These are phyloP conservation scores for Drosophila anceps DNA, from an alignment of 2,888 invertebrate species.

Conservation along the genomic window DNA sequence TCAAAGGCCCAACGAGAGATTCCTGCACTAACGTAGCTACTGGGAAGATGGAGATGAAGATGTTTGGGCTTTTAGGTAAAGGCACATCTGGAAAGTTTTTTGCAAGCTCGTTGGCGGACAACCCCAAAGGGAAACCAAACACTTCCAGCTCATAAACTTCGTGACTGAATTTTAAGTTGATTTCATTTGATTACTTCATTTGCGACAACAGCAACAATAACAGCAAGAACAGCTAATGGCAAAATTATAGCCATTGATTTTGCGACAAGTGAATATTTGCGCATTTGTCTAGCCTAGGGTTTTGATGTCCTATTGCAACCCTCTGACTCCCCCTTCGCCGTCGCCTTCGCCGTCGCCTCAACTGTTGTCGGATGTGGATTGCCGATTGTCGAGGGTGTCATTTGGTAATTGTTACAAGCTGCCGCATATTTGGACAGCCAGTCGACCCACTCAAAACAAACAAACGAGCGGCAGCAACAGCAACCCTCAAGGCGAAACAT, in stretches of 20 bases:
- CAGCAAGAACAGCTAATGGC: constrained; percentile 70
- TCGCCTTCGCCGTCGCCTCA: not conserved
- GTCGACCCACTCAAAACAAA: constrained; percentile 74
- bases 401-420: constrained; percentile 82
- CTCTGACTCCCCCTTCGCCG: not conserved
- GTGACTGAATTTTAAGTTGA: constrained; percentile 61
- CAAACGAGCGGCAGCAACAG: constrained; percentile 68
- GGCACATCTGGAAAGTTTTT: constrained; percentile 9
- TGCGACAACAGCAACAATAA: constrained; percentile 30
- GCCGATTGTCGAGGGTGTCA: constrained; percentile 71
- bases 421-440: constrained; percentile 78
- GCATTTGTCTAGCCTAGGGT: constrained; percentile 34
- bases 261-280: constrained; percentile 83
- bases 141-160: constrained; percentile 75
- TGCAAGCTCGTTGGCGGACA: not conserved
- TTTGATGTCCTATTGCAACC: not conserved
- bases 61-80: not conserved
- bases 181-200: constrained; percentile 78
- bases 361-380: constrained; percentile 3
- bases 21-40: not conserved
- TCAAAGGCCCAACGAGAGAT: not conserved
- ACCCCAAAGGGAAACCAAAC: constrained; percentile 5
- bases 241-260: constrained; percentile 83
- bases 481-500: constrained; percentile 53
- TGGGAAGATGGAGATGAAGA: no score